These are phyloP conservation scores for Rhingia campestris DNA, from an alignment of 2,888 invertebrate species.

Conservation along the genomic window DNA sequence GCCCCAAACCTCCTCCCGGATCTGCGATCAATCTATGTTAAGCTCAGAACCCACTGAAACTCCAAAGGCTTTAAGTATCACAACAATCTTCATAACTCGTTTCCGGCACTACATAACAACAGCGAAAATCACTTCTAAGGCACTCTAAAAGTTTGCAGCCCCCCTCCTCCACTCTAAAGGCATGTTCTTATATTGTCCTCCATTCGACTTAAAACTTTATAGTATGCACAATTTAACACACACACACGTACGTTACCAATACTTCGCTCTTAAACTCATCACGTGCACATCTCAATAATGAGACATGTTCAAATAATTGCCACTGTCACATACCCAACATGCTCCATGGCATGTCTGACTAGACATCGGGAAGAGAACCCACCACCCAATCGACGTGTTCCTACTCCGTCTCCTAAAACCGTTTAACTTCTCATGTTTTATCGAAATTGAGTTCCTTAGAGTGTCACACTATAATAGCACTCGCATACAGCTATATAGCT, in stretches of 20 bases:
- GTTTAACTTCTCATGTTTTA: constrained; percentile 68
- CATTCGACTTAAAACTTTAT: neutral
- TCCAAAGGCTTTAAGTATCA: too few relatives aligned
- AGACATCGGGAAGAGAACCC: neutral
- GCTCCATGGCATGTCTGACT: constrained; percentile 35
- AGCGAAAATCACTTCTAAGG: neutral
- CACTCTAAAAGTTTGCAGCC: neutral
- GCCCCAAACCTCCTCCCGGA: too few relatives aligned
- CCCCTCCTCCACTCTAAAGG: neutral
- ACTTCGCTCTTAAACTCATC: constrained; percentile 45
- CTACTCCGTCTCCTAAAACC: constrained; percentile 35
- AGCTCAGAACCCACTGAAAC: too few relatives aligned
- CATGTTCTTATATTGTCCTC: neutral
- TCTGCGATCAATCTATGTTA: too few relatives aligned
- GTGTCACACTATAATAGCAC: neutral
- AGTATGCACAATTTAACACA: neutral
- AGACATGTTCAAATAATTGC: constrained; percentile 72
- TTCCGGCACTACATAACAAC: neutral
- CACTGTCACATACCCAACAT: constrained; percentile 63
- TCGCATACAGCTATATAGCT: neutral
- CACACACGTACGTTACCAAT: neutral
- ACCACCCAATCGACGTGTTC: neutral
- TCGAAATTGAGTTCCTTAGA: constrained; percentile 64
- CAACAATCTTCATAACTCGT: too few relatives aligned
- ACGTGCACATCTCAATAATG: constrained; percentile 70